phyloP scores from a whole-genome alignment of 2,888 invertebrate species.

The Meteorus cinctellus region DNA sequence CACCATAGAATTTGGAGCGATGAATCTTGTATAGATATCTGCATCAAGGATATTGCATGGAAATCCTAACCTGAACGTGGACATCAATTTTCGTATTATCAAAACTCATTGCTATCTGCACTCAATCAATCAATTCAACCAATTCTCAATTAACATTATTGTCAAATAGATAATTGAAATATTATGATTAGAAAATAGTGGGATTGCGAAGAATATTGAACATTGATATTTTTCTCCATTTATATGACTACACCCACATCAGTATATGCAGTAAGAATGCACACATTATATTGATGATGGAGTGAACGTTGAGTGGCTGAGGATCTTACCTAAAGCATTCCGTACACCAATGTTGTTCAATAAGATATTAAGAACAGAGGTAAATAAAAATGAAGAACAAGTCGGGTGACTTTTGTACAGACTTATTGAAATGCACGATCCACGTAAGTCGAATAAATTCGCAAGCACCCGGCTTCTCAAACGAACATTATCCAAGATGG shows the following conservation, averaged over 20 bases:
- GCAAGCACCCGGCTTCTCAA: conserved; percentile 81
- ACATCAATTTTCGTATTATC: not conserved
- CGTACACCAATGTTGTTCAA: conserved; percentile 77
- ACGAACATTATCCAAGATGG: conserved; percentile 86
- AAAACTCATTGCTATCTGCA: not conserved
- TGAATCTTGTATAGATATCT: not conserved
- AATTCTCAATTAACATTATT: not conserved
- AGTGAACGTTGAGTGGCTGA: not conserved
- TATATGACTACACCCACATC: conserved; percentile 32
- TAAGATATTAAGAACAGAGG: conserved; percentile 54
- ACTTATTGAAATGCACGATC: conserved; percentile 63
- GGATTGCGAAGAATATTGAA: not conserved
- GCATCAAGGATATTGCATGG: not conserved
- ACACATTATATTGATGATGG: conserved; percentile 22
- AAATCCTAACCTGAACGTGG: conserved; percentile 28
- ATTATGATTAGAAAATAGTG: not conserved
- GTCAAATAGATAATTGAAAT: not conserved
- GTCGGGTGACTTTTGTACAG: conserved; percentile 56
- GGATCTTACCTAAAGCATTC: conserved; percentile 81
- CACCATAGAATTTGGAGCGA: not conserved
- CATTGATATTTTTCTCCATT: conserved; percentile 17
- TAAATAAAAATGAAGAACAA: conserved; percentile 56
- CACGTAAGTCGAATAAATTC: conserved; percentile 68
- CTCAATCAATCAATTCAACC: not conserved
- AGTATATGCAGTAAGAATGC: not conserved